These are phyloP conservation scores for Pristionchus entomophagus DNA, from an alignment of 2,888 invertebrate species.

Conservation along the genomic window DNA sequence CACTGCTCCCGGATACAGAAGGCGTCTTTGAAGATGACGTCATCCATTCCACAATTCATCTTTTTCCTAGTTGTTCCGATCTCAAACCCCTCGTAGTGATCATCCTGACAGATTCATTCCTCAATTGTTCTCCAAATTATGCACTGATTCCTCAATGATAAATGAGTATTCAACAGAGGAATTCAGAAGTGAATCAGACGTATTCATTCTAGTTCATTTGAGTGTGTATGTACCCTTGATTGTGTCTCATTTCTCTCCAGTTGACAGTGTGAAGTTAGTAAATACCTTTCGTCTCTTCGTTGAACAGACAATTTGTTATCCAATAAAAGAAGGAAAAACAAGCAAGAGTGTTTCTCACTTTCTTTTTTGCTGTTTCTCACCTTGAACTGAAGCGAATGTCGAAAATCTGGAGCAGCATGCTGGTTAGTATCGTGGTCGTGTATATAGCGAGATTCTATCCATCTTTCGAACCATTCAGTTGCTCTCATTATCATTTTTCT, in stretches of 20 bases:
- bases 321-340: background rate
- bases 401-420: background rate
- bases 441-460: background rate
- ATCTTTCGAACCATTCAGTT: background rate
- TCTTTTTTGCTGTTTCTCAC: background rate
- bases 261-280: background rate
- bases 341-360: background rate
- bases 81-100: slow-evolving; percentile 14
- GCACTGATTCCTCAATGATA: background rate
- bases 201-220: background rate
- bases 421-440: background rate
- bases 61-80: background rate
- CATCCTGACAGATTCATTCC: background rate
- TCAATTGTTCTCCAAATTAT: slow-evolving; percentile 4
- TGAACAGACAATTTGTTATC: background rate
- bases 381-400: background rate
- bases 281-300: background rate
- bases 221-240: no score
- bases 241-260: background rate
- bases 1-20: slow-evolving; percentile 5
- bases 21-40: background rate
- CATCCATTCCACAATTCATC: background rate
- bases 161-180: background rate
- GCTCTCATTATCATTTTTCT: background rate
- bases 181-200: background rate